phyloP scores from a whole-genome alignment of 2,888 invertebrate genomes.

The Hemistola chrysoprasaria region DNA sequence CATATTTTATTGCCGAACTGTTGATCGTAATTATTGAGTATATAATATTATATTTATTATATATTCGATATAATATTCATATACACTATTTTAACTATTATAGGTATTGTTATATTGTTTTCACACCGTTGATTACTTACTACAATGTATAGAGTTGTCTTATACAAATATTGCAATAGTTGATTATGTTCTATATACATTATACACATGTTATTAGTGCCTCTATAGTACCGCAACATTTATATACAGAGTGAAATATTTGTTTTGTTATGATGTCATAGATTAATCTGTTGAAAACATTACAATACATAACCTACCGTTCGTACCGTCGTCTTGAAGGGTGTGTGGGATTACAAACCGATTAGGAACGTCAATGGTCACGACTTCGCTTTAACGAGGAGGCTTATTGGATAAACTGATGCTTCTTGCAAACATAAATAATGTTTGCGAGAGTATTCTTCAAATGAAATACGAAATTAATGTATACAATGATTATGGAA shows the following conservation, averaged over 20 bases:
- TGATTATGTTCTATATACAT: slow-evolving; percentile 67
- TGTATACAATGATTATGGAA: slow-evolving; percentile 50
- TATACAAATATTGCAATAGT: slow-evolving; percentile 58
- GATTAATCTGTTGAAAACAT: slow-evolving; percentile 71
- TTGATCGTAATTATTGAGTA: slow-evolving; percentile 60
- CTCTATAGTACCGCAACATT: slow-evolving; percentile 51
- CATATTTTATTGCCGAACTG: slow-evolving; percentile 60
- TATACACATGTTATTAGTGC: slow-evolving; percentile 68
- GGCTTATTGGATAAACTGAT: slow-evolving; percentile 61
- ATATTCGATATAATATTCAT: slow-evolving; percentile 65
- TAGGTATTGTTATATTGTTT: slow-evolving; percentile 76
- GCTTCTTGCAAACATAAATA: slow-evolving; percentile 57
- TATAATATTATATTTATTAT: slow-evolving; percentile 42
- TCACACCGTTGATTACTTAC: slow-evolving; percentile 56
- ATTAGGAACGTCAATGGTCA: slow-evolving; percentile 51
- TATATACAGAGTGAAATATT: slow-evolving; percentile 57
- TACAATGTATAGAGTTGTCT: slow-evolving; percentile 53
- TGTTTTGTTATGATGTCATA: slow-evolving; percentile 74
- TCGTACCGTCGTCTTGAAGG: slow-evolving; percentile 54
- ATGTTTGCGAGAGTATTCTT: slow-evolving; percentile 53
- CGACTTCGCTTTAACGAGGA: slow-evolving; percentile 63
- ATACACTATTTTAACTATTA: slow-evolving; percentile 69
- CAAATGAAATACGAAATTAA: slow-evolving; percentile 49
- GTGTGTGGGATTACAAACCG: slow-evolving; percentile 62
- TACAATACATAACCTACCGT: slow-evolving; percentile 34